Conservation (phyloP, 2,113 vertebrate species). For the Oceanodroma tethys region DNA sequence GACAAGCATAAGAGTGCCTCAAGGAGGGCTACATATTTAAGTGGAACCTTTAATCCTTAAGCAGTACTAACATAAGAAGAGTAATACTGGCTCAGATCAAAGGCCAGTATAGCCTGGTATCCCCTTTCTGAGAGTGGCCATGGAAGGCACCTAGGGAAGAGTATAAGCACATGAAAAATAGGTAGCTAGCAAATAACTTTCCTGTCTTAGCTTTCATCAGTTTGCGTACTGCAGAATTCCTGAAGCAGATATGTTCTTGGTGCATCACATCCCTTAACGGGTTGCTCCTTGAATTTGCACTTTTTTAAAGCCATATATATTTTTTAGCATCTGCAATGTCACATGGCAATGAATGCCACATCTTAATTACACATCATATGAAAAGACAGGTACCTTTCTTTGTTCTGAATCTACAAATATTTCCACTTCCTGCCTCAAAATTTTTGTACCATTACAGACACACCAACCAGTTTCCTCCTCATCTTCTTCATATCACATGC, state of each 20-base stretch:
- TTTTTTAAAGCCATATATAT: neutral
- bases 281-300: neutral
- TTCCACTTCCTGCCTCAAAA: neutral
- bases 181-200: neutral
- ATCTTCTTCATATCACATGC: neutral
- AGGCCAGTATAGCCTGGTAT: neutral
- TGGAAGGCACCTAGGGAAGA: neutral
- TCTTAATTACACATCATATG: neutral
- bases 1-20: neutral
- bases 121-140: neutral
- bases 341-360: accelerated
- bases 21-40: neutral
- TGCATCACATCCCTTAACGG: neutral
- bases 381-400: neutral
- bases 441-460: neutral
- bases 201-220: neutral
- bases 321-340: neutral
- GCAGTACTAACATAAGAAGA: neutral
- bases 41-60: neutral
- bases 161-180: neutral
- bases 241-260: neutral
- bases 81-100: neutral
- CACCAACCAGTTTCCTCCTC: neutral
- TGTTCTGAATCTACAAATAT: neutral
- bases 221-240: neutral